Conservation (phyloP, 2,113 vertebrate genomes). For the Phaetusa simplex region DNA sequence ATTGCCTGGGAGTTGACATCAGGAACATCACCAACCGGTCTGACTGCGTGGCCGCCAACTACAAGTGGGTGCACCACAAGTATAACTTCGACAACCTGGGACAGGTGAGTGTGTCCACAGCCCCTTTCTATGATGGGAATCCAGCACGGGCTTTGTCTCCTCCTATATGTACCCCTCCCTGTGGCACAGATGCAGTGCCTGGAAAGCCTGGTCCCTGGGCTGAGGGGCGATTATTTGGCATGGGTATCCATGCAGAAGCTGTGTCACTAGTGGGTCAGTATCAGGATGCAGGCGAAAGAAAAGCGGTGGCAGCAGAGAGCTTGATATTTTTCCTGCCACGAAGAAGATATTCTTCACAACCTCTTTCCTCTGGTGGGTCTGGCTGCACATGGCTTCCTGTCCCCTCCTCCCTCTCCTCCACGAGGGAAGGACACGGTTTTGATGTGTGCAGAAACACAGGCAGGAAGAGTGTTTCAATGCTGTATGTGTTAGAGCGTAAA, state of each 20-base stretch:
- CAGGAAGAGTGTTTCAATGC: not conserved
- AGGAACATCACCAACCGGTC: conserved; percentile 98
- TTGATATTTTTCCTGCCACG: not conserved
- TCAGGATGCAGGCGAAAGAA: not conserved
- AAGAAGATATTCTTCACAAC: not conserved
- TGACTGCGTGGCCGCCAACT: conserved; percentile 91
- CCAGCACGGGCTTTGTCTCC: not conserved
- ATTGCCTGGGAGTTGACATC: conserved; percentile 91
- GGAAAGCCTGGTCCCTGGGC: not conserved
- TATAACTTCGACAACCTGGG: conserved; percentile 99
- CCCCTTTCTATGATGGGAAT: not conserved
- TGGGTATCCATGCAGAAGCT: not conserved
- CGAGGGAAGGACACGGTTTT: not conserved
- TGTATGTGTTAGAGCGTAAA: not conserved
- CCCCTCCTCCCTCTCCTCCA: not conserved
- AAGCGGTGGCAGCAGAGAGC: not conserved
- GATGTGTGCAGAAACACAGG: not conserved
- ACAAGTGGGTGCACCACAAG: conserved; percentile 98
- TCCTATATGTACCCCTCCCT: not conserved
- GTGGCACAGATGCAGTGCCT: not conserved
- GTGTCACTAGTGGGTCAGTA: not conserved
- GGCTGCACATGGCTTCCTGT: not conserved
- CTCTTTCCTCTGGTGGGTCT: not conserved
- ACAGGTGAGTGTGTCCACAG: conserved; percentile 77
- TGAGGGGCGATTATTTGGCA: not conserved